Base-by-base conservation (phyloP, 30 jellyfish, hydroid and myxozoan genomes). In the Cassiopea xamachana region DNA sequence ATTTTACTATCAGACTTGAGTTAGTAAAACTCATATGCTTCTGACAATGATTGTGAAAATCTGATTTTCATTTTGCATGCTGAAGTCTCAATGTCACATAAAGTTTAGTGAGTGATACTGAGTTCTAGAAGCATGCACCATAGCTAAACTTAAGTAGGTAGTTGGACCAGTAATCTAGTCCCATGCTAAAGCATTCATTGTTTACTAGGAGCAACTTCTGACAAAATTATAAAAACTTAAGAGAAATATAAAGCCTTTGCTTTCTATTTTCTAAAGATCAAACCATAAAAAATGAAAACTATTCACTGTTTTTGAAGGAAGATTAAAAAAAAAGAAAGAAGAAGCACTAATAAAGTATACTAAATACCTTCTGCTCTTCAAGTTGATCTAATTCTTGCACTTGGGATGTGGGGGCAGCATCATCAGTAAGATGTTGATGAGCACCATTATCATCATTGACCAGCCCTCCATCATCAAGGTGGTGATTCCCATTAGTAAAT, bases 1-100 rank as follows among this genome's bases (percentile, higher is more conserved):
- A 86, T 49, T 74, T 91, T 89, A 89, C 91, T 79, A 89, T 89
- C 96, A 89, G 80, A 89, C 96, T 83, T 80, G 59, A 79, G 80
- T 81, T 87, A 89, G 51, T 73, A 91, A 81, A 88, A 45, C 60
- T 3, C 7, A 55, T 55, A 55, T 3, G 64, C 19, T 88, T 73
- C 91, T 79, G 88, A 77, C 82, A 74, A 85, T 89, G 96, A 89
- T 55, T 55, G 96, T 83, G 92, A 89, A 89, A 77, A 80, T 86
- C 91, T 77, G 96, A 58, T 60, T 62, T 80, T 55, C 62, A 14
- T 89, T 50, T 89, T 59, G 96, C 96, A 80, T 81, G 91, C 96
- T 69, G 44, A 79, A 47, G 81, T 79, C 96, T 84, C 96, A 55
- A 10, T 55, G 39, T 27, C 39, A 27, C 60, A 91, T 64, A 81